Evolutionary conservation across 2,888 invertebrate species (phyloP).

Genomic region (Chrysodeixis includens): DNA sequence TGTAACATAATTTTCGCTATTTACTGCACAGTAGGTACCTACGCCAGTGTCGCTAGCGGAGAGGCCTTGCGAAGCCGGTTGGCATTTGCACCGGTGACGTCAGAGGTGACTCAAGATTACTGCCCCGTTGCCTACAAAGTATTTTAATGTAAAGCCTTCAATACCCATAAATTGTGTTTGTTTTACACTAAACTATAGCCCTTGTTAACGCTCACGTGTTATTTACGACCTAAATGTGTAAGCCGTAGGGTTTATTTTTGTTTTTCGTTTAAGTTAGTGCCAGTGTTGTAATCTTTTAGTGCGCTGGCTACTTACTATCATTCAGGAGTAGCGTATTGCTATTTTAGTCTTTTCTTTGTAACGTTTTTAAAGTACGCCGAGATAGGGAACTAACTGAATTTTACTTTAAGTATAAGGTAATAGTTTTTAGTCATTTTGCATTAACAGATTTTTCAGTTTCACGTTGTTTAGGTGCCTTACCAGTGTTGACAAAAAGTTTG

Average conservation of each 20-base stretch:
- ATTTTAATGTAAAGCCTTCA: slow-evolving; percentile 65
- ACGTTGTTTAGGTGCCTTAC: too few relatives aligned
- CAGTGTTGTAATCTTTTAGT: slow-evolving; percentile 29
- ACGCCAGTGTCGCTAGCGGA: slow-evolving; percentile 65
- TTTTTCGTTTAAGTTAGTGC: slow-evolving; percentile 11
- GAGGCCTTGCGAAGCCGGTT: slow-evolving; percentile 78
- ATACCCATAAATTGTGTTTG: slow-evolving; percentile 59
- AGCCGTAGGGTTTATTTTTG: slow-evolving; percentile 30
- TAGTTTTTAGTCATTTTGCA: too few relatives aligned
- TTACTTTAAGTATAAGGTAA: not conserved
- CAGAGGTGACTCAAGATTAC: slow-evolving; percentile 75
- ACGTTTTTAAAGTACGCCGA: not conserved
- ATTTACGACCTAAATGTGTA: slow-evolving; percentile 48
- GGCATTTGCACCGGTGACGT: slow-evolving; percentile 81
- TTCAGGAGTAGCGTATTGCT: slow-evolving; percentile 1
- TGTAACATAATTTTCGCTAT: slow-evolving; percentile 37
- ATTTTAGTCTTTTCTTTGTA: slow-evolving; percentile 1
- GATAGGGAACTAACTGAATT: not conserved
- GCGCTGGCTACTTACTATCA: slow-evolving; percentile 20
- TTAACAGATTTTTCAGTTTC: too few relatives aligned
- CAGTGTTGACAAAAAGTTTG: too few relatives aligned
- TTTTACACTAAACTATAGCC: slow-evolving; percentile 58
- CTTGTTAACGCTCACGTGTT: slow-evolving; percentile 54
- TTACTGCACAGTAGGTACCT: slow-evolving; percentile 44
- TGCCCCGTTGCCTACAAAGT: slow-evolving; percentile 63